phyloP scores from a whole-genome alignment of 2,888 invertebrate species.

The Tubiluchus corallicola region DNA sequence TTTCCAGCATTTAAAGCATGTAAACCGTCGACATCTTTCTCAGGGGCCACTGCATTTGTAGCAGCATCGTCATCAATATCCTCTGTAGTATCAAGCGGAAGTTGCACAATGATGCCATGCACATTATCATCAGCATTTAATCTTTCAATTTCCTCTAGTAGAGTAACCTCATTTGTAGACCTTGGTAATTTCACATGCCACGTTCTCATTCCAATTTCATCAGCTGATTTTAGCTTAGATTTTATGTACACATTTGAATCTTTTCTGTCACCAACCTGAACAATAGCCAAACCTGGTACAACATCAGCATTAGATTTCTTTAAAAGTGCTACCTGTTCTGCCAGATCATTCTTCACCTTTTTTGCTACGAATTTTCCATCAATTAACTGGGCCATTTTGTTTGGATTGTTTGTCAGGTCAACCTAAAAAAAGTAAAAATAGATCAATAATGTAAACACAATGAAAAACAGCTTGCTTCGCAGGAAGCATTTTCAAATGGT shows the following conservation, averaged over 20 bases:
- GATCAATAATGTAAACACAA: too few relatives aligned
- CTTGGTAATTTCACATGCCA: conserved; percentile 58
- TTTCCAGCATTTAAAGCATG: conserved; percentile 85
- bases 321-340: too few relatives aligned
- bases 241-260: conserved; percentile 97
- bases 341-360: too few relatives aligned
- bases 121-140: conserved; percentile 64
- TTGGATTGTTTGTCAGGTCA: too few relatives aligned
- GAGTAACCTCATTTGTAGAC: conserved; percentile 51
- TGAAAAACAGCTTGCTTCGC: too few relatives aligned
- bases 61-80: conserved; percentile 62
- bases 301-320: too few relatives aligned
- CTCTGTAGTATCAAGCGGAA: conserved; percentile 66
- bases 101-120: conserved; percentile 53
- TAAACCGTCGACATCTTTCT: conserved; percentile 93
- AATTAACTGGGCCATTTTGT: too few relatives aligned
- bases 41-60: conserved; percentile 47
- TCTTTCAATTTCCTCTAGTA: conserved; percentile 45
- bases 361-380: too few relatives aligned
- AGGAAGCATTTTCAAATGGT: too few relatives aligned
- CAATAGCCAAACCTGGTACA: too few relatives aligned
- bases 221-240: conserved; percentile 82
- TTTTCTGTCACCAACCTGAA: conserved; percentile 78
- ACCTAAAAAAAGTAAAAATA: too few relatives aligned
- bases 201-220: conserved; percentile 67